Evolutionary conservation across 2,797 vertebrate genomes (phyloP), one percentile per base, ranked within the genome.

Genomic region (Bovichtus diacanthus): DNA sequence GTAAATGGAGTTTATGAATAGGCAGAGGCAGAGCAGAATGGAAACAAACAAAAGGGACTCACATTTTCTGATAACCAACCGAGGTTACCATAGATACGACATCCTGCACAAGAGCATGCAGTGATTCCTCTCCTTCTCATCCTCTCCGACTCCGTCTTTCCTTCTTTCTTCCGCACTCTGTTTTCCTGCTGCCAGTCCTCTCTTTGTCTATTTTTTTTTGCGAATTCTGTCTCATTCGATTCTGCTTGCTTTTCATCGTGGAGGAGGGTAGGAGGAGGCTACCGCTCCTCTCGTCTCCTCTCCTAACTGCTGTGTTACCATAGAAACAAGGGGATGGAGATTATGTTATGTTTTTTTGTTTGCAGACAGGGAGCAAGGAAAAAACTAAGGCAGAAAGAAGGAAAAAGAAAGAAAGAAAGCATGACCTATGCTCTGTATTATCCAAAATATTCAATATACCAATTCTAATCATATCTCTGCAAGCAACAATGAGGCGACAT

Each of bases 11-110:
- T 75, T 77, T 84, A 61, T 56, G 34, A 78, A 78, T 53, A 70
- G 76, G 55, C 46, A 39, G 41, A 77, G 49, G 61, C 50, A 76
- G 55, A 74, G 67, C 72, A 83, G 78, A 81, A 76, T 16, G 70
- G 70, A 87, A 76, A 83, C 82, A 76, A 89, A 88, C 89, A 88
- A 56, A 80, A 71, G 81, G 47, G 70, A 81, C 82, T 90, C 89
- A 65, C 81, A 81, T 88, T 87, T 89, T 86, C 85, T 90, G 90
- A 90, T 90, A 89, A 90, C 80, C 56, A 74, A 70, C 54, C 5
- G 21, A 61, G 92, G 94, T 96, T 94, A 92, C 94, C 96, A 97
- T 96, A 93, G 96, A 94, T 96, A 97, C 95, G 86, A 93, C 93
- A 95, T 96, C 93, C 94, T 95, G 94, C 90, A 90, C 87, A 79